Percentiles rank a stretch among this genome's conserved stretches.
Conservation (phyloP, 2,888 invertebrate species). For the Opisthograptis luteolata region DNA sequence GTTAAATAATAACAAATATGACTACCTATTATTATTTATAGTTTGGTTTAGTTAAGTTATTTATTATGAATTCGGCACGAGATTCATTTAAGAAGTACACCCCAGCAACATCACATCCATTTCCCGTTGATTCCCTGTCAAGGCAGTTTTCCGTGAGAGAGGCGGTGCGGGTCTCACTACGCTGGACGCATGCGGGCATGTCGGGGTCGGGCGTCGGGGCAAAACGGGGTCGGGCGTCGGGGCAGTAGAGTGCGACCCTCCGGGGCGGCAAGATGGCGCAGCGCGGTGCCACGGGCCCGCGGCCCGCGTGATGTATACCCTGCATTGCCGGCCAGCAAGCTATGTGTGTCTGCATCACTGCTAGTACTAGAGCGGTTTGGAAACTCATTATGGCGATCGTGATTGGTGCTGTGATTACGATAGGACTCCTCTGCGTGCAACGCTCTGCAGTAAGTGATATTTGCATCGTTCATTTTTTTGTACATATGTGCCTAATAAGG, state of each 20-base stretch:
- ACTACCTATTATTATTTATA: too few relatives aligned
- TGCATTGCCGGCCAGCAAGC: conserved; percentile 7
- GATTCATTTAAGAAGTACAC: not conserved
- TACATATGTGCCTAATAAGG: not conserved
- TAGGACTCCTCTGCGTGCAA: conserved; percentile 8
- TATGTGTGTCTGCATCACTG: conserved; percentile 20
- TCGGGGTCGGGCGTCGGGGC: not conserved
- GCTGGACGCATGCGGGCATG: not conserved
- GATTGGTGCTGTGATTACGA: conserved; percentile 5
- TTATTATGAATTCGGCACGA: too few relatives aligned
- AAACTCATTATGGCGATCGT: conserved; percentile 22
- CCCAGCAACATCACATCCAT: not conserved
- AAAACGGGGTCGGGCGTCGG: conserved; percentile 4
- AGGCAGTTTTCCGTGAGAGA: not conserved
- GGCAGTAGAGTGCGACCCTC: conserved; percentile 17
- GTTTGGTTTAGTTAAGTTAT: too few relatives aligned
- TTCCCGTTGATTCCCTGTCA: not conserved
- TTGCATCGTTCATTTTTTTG: not conserved
- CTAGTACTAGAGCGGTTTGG: conserved; percentile 6
- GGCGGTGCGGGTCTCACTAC: not conserved
- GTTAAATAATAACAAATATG: too few relatives aligned
- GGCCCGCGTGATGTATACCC: not conserved
- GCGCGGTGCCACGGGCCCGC: not conserved
- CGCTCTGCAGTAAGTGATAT: conserved; percentile 8
- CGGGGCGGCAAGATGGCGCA: conserved; percentile 18